These are phyloP conservation scores for Mythimna impura DNA, from an alignment of 2,888 invertebrate species.

Conservation along the genomic window DNA sequence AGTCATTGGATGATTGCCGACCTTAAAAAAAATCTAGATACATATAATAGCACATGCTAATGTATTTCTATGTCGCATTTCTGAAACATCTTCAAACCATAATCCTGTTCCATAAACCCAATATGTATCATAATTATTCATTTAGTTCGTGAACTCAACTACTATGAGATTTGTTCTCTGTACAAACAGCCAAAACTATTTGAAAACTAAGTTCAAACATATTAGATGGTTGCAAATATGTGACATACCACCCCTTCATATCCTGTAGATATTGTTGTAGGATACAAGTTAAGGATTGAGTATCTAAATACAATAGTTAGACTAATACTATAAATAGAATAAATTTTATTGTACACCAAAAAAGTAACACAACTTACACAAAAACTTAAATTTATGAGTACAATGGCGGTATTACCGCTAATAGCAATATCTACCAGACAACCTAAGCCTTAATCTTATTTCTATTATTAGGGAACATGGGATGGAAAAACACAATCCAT, in stretches of 20 bases:
- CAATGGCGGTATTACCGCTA: too few species aligned
- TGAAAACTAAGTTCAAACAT: slow-evolving; percentile 19
- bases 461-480: too few species aligned
- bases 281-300: background rate
- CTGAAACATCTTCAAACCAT: background rate
- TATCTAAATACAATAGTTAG: background rate
- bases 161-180: background rate
- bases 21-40: too few species aligned
- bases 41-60: background rate
- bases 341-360: too few species aligned
- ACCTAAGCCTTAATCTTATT: too few species aligned
- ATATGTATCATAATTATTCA: slow-evolving; percentile 2
- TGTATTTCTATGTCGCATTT: background rate
- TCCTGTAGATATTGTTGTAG: slow-evolving; percentile 10
- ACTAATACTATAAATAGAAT: too few species aligned
- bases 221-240: slow-evolving; percentile 15
- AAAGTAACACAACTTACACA: too few species aligned
- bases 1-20: too few species aligned
- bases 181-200: slow-evolving; percentile 44
- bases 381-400: too few species aligned
- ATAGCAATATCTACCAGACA: too few species aligned
- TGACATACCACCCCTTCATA: background rate
- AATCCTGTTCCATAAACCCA: background rate
- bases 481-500: too few species aligned
- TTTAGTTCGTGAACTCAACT: background rate